These are phyloP conservation scores for Parazoanthus atlanticus DNA, from an alignment of 92 coral and sea anemone species.

Conservation along the genomic window DNA sequence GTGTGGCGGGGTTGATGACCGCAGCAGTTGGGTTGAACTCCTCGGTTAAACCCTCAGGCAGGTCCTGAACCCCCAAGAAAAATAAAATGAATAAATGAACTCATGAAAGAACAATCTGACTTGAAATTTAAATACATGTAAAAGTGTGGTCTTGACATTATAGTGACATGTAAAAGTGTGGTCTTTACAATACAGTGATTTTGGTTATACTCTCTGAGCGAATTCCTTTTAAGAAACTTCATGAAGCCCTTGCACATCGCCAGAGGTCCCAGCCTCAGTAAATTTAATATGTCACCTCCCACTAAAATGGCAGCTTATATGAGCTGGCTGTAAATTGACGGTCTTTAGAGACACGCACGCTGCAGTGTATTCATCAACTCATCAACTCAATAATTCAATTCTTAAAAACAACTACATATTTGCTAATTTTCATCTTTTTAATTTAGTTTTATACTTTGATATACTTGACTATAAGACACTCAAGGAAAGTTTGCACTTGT, in stretches of 20 bases:
- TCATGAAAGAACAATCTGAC: background rate
- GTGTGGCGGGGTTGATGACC: conserved; percentile 71
- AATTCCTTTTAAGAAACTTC: background rate
- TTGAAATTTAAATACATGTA: background rate
- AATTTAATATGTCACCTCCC: no score
- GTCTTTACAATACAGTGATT: background rate
- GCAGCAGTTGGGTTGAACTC: conserved; percentile 59
- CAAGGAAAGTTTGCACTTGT: no score
- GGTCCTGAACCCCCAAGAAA: conserved; percentile 11
- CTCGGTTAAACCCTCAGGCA: conserved; percentile 60
- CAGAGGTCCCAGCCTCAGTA: no score
- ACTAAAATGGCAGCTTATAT: no score
- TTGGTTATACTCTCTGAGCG: background rate
- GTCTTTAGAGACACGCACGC: no score
- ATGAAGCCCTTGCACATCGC: background rate
- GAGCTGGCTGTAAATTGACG: no score
- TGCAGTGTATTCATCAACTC: no score
- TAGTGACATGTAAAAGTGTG: background rate
- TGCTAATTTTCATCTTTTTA: no score
- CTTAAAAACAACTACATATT: no score
- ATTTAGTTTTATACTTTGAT: no score
- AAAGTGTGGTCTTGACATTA: background rate
- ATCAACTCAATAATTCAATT: no score
- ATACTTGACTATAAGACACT: no score
- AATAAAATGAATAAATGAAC: background rate